These are phyloP conservation scores for Sinocyclocheilus grahami DNA, from an alignment of 2,113 vertebrate genomes.

Conservation along the genomic window DNA sequence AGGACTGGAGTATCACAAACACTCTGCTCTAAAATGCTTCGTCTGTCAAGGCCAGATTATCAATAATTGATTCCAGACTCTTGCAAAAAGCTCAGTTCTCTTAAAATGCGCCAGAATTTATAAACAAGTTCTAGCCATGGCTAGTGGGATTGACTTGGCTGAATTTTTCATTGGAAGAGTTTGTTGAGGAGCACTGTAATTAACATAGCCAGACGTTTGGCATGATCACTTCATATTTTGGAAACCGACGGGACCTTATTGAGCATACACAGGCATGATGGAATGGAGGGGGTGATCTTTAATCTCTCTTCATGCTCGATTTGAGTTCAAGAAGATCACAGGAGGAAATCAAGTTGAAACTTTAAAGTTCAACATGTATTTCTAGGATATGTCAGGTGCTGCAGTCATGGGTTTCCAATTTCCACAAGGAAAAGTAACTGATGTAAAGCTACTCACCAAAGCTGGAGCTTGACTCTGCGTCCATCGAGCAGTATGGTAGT, in stretches of 20 bases:
- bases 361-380: neutral
- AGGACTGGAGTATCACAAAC: conserved; percentile 17
- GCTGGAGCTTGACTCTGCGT: conserved; percentile 84
- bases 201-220: conserved; percentile 44
- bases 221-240: conserved; percentile 35
- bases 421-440: neutral
- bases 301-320: neutral
- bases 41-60: conserved; percentile 38
- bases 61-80: conserved; percentile 52
- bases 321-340: neutral
- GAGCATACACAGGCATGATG: neutral
- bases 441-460: conserved; percentile 75
- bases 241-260: neutral
- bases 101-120: conserved; percentile 43
- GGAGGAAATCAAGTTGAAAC: neutral
- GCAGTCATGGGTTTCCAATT: neutral
- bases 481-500: conserved; percentile 87
- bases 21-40: conserved; percentile 18
- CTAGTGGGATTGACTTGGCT: conserved; percentile 38
- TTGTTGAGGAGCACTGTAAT: conserved; percentile 29
- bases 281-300: conserved; percentile 3
- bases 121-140: conserved; percentile 41
- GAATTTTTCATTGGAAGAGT: conserved; percentile 21
- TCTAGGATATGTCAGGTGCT: neutral
- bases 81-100: conserved; percentile 33